phyloP scores from a whole-genome alignment of 1,140 invertebrate species.

The Macrobrachium nipponense region DNA sequence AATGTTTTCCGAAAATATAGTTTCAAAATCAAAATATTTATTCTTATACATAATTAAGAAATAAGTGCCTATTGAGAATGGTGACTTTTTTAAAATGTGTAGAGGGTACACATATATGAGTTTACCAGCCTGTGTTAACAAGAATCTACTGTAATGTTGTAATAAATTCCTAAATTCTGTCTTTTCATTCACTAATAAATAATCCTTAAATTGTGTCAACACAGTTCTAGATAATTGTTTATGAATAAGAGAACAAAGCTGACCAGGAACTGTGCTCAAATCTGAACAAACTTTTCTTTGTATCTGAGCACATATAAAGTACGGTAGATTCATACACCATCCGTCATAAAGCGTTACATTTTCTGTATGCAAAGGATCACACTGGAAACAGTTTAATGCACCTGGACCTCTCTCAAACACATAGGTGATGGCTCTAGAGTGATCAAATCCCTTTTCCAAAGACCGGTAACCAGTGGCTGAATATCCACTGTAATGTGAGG shows the following conservation, averaged over 20 bases:
- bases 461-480: slow-evolving; percentile 72
- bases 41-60: background rate
- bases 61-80: slow-evolving; percentile 21
- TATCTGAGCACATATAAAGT: slow-evolving; percentile 17
- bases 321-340: background rate
- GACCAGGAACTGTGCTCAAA: background rate
- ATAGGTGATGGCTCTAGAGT: slow-evolving; percentile 71
- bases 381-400: background rate
- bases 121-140: too few species aligned
- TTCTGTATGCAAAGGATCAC: background rate
- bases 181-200: too few species aligned
- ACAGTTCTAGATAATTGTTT: background rate
- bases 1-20: background rate
- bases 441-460: slow-evolving; percentile 73
- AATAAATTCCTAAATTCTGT: too few species aligned
- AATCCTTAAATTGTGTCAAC: background rate
- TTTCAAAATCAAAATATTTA: background rate
- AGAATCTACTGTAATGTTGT: too few species aligned
- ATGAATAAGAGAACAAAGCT: background rate
- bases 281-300: slow-evolving; percentile 26
- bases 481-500: slow-evolving; percentile 68
- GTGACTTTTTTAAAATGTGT: background rate
- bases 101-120: background rate
- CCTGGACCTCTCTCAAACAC: slow-evolving; percentile 67
- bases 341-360: background rate